Percentiles rank a stretch among this genome's conserved stretches.
These are phyloP conservation scores for Drosophila mimica DNA, from an alignment of 2,888 invertebrate genomes.

Conservation along the genomic window DNA sequence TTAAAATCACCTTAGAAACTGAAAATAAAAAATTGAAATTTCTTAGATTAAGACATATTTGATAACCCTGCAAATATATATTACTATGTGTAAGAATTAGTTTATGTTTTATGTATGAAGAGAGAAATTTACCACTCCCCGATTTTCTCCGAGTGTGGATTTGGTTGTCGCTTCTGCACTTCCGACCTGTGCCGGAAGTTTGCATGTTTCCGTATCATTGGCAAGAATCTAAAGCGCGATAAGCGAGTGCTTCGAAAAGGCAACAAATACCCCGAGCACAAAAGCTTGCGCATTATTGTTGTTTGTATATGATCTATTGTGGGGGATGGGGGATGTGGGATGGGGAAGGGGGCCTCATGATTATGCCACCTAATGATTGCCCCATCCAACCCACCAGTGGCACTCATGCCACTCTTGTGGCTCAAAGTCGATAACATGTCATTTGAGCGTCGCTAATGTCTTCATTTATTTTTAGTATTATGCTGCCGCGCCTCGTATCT, in stretches of 20 bases:
- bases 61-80: not conserved
- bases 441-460: slow-evolving; percentile 79
- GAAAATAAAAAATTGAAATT: not conserved
- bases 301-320: slow-evolving; percentile 56
- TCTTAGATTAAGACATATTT: not conserved
- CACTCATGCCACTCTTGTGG: not conserved
- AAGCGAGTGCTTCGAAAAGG: slow-evolving; percentile 64
- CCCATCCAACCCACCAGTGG: not conserved
- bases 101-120: slow-evolving; percentile 21
- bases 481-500: slow-evolving; percentile 47
- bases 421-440: slow-evolving; percentile 75
- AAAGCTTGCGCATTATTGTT: slow-evolving; percentile 64
- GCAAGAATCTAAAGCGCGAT: slow-evolving; percentile 77
- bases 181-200: slow-evolving; percentile 65
- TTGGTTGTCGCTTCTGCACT: slow-evolving; percentile 59
- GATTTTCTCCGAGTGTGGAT: slow-evolving; percentile 3
- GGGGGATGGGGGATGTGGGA: not conserved
- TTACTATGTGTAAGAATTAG: slow-evolving; percentile 17
- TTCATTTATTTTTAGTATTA: slow-evolving; percentile 78
- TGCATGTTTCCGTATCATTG: slow-evolving; percentile 81
- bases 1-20: not conserved
- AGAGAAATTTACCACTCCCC: not conserved
- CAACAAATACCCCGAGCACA: slow-evolving; percentile 44
- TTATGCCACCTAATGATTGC: slow-evolving; percentile 41
- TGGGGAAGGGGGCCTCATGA: not conserved